Evolutionary conservation across 2,888 invertebrate genomes (phyloP), one percentile per base, ranked within the genome.

Genomic region (Microplitis deprimator): DNA sequence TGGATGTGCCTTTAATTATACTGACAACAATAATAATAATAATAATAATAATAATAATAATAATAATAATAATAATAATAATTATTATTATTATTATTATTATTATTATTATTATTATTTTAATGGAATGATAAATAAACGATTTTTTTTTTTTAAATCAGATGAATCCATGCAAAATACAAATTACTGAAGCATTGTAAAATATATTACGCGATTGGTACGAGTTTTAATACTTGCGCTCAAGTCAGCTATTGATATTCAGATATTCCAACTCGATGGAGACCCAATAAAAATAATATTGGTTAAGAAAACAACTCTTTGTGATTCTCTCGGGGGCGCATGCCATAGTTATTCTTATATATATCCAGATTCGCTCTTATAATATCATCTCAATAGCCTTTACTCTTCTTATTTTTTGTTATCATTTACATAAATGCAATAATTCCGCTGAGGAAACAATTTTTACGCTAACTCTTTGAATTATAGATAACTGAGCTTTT

Each of bases 241-340:
- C 68, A 68, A 62, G 79, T 61, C 50, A 59, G 79, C 81, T 77
- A 84, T 86, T 84, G 85, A 83, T 87, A 87, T 88, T 87, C 86
- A 87, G 85, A 87, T 88, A 88, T 88, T 87, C 87, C 73, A 85
- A 86, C 83, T 83, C 82, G 79, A 81, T 78, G 68, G 50, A 71
- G 84, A 81, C 84, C 83, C 81, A 85, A 85, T 85, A 85, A 88
- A 88, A 88, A 88, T 77, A 77, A 77, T 88, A 88, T 88, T 88
- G 86, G 81, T 81, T 84, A 83, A 87, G 87, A 88, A 85, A 88
- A 87, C 87, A 88, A 82, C 78, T 79, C 77, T 76, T 77, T 79
- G 29, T 67, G 17, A 78, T 68, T 79, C 67, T 69, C 68, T 68
- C 50, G 50, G 68, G 77, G 77, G 81, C 79, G 73, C 70, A 81